Percentiles rank a stretch among this genome's conserved stretches.
Evolutionary conservation across 2,797 vertebrate species (phyloP).

Genomic region (Nothura maculosa): DNA sequence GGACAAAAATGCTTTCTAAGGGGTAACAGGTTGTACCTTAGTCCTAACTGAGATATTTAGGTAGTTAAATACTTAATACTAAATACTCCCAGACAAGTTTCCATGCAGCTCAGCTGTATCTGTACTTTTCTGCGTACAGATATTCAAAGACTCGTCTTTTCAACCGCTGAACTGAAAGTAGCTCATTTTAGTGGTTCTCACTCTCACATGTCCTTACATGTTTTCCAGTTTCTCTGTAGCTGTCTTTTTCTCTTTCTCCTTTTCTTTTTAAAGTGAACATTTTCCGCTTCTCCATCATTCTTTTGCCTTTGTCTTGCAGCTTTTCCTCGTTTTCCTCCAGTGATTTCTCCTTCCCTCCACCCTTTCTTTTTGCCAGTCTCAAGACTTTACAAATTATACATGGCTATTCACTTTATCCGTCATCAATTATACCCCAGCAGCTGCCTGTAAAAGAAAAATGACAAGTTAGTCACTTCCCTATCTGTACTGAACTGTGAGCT

Average conservation of each 20-base stretch:
- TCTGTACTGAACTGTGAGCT: constrained; percentile 48
- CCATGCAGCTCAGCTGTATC: background rate
- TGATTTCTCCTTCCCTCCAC: background rate
- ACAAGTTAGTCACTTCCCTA: constrained; percentile 61
- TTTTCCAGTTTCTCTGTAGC: background rate
- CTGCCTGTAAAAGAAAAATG: constrained; percentile 48
- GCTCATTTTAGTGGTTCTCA: background rate
- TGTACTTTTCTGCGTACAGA: background rate
- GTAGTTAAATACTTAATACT: background rate
- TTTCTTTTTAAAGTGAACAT: background rate
- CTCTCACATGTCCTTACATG: background rate
- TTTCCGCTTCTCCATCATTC: background rate
- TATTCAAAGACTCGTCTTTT: background rate
- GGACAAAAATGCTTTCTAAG: background rate
- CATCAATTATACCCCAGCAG: constrained; percentile 37
- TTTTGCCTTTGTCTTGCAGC: background rate
- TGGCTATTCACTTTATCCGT: constrained; percentile 23
- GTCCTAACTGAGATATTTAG: background rate
- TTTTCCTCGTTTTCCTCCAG: background rate
- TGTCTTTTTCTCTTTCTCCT: background rate
- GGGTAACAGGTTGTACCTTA: background rate
- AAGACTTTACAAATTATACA: constrained; percentile 8
- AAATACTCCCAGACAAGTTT: background rate
- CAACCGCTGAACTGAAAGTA: background rate
- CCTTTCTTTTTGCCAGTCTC: background rate